phyloP scores from a whole-genome alignment of 1,140 invertebrate genomes.

The Phenacoccus solenopsis region DNA sequence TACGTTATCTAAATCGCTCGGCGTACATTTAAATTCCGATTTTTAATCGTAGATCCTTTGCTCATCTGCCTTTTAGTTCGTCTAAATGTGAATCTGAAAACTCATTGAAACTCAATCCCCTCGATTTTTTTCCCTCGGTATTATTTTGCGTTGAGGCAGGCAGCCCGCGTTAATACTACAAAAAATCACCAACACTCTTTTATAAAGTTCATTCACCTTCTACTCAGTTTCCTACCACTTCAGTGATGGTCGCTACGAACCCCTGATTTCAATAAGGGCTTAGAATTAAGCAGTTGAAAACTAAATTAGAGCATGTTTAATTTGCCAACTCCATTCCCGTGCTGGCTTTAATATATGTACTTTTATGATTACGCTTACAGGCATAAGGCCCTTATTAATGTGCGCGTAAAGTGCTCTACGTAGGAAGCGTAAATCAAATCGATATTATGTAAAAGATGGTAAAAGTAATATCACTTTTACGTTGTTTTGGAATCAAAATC shows the following conservation, averaged over 20 bases:
- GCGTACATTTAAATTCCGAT: too few relatives aligned
- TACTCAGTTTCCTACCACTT: background rate
- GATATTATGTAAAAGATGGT: too few relatives aligned
- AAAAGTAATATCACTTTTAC: too few relatives aligned
- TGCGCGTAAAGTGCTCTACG: too few relatives aligned
- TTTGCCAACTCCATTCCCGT: background rate
- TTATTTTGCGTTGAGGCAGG: background rate
- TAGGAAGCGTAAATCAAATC: too few relatives aligned
- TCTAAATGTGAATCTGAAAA: background rate
- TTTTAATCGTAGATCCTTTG: background rate
- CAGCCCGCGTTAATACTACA: conserved; percentile 1
- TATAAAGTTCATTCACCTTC: background rate
- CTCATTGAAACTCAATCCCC: conserved; percentile 1
- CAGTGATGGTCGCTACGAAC: background rate
- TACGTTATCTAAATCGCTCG: background rate
- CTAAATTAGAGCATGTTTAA: conserved; percentile 2
- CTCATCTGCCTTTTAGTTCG: background rate
- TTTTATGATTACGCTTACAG: background rate
- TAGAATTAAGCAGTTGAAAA: conserved; percentile 3
- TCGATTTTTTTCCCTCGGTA: background rate
- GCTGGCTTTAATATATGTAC: background rate
- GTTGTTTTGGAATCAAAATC: too few relatives aligned
- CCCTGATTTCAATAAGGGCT: conserved; percentile 1
- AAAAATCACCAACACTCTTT: conserved; percentile 2
- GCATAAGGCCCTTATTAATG: background rate